Evolutionary conservation across 2,888 invertebrate genomes (phyloP), one percentile per base, ranked within the genome.

Genomic region (Epistrophella euchroma): DNA sequence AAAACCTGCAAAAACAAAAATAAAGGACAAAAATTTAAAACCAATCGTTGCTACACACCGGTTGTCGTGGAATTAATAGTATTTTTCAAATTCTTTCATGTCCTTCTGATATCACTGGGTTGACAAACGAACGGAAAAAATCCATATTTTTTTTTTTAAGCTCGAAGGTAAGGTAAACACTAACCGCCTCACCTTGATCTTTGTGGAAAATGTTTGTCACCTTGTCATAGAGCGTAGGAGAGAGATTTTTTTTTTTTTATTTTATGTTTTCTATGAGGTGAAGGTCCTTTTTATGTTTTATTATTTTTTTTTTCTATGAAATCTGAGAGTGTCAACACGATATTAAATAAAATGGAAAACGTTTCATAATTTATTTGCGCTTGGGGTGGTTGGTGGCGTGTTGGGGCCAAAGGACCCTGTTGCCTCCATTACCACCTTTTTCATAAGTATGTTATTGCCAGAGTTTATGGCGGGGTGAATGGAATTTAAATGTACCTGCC

Each of bases 271-370:
- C 60, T 43, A n/a, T 13, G 22, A 55, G 52, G 13, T 62, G 62
- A 74, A 86, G 77, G 86, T 78, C 82, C 86, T 70, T 86, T 82
- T 78, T 37, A 66, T 75, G 79, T 74, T 68, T 28, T 45, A 17
- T 64, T 66, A 32, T 64, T 45, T 55, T 71, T 68, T 50, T 40
- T 37, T 52, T 37, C 37, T 52, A 52, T 68, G 68, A 72, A 75
- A 55, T 64, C 77, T 62, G 85, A 58, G 70, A 82, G 82, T 78
- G 86, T 86, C 86, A 82, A 78, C 86, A 82, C 77, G 82, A 82
- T 86, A 86, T 86, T 82, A 82, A 86, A 86, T 82, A 86, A 86
- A 85, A 86, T 74, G 82, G 55, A 86, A 86, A 86, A 82, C 82
- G 86, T 82, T 86, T 86, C 82, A 82, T 82, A 81, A 86, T 86